Evolutionary conservation across 2,888 invertebrate genomes (phyloP), one percentile per base, ranked within the genome.

Genomic region (Gasteruption jaculator): DNA sequence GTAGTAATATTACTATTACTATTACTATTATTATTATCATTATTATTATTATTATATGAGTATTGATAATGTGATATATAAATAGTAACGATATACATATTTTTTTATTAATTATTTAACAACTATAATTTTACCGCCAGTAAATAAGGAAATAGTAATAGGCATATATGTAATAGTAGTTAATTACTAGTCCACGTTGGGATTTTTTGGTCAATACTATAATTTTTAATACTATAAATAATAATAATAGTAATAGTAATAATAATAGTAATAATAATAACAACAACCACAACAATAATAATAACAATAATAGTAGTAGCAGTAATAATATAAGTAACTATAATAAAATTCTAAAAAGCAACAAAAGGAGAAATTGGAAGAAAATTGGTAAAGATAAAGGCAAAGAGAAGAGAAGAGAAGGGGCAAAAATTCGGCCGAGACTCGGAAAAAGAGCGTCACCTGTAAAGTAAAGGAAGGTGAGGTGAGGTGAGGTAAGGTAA

Each of bases 341-440:
- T n/a, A 20, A 20, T 14, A n/a, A n/a, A n/a, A n/a, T n/a, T n/a
- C n/a, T n/a, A n/a, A 41, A 40, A 43, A 18, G 38, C 38, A 21
- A 24, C 3, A 12, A 30, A 20, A 32, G 34, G 32, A 38, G 33
- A 10, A n/a, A 5, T 7, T 15, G 20, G 21, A 19, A 10, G 10
- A 33, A 4, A 19, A 19, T 20, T 18, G 18, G 7, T 22, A n/a
- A 14, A n/a, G 15, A 20, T 14, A 30, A 12, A 10, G 8, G 14
- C 10, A 20, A 14, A 24, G 18, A 12, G 15, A 16, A 12, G 22
- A 16, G 36, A n/a, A 29, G 31, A 10, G 24, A 7, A 36, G 25
- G 44, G 25, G 32, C 11, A 41, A 49, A 38, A 41, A 43, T 31
- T n/a, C n/a, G n/a, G n/a, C n/a, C n/a, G n/a, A n/a, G n/a, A n/a